phyloP scores from a whole-genome alignment of 2,113 vertebrate genomes.

The Excalfactoria chinensis region DNA sequence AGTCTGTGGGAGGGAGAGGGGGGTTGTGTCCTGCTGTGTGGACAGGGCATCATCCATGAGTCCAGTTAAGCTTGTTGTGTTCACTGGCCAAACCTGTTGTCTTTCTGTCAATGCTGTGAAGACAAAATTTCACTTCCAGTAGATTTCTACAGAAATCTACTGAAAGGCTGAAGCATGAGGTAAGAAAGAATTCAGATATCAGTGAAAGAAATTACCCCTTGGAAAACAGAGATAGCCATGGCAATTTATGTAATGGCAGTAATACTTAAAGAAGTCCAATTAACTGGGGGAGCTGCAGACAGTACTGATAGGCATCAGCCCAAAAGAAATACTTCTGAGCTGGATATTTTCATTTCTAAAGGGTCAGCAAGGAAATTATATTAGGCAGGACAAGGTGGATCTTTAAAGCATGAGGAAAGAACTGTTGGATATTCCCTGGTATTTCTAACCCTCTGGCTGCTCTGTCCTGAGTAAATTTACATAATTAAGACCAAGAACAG shows the following conservation, averaged over 20 bases:
- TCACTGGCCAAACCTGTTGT: not conserved
- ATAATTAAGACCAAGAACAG: constrained; percentile 2
- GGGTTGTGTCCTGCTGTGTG: accelerated
- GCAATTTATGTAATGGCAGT: not conserved
- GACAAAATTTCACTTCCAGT: not conserved
- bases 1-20: not conserved
- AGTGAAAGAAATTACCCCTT: constrained; percentile 5
- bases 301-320: not conserved
- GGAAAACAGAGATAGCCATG: not conserved
- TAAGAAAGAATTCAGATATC: not conserved
- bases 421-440: not conserved
- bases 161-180: not conserved
- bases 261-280: not conserved
- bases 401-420: constrained; percentile 19
- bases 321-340: constrained; percentile 32
- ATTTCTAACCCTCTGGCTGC: not conserved
- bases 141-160: not conserved
- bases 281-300: not conserved
- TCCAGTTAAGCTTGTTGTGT: not conserved
- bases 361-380: not conserved
- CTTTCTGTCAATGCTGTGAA: not conserved
- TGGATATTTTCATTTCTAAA: not conserved
- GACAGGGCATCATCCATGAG: not conserved
- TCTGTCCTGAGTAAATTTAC: not conserved
- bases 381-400: not conserved